Conservation (phyloP, 2,797 vertebrate species). For the Pelodytes ibericus region DNA sequence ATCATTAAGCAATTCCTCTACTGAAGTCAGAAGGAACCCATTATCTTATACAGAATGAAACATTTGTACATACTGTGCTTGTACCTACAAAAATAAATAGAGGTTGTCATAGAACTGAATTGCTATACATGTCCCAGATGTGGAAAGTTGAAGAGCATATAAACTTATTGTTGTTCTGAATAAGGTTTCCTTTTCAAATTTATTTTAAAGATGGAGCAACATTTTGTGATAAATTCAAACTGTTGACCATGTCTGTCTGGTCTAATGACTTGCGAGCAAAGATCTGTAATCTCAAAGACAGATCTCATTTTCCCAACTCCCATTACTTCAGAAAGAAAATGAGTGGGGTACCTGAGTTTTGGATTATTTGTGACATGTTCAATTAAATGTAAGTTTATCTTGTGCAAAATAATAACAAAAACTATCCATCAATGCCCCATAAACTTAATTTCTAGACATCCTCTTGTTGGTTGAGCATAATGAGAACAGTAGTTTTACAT, state of each 20-base stretch:
- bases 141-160: background rate
- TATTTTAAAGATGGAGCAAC: background rate
- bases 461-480: no score
- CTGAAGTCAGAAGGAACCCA: slow-evolving; percentile 14
- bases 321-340: no score
- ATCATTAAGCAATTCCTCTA: slow-evolving; percentile 19
- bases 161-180: background rate
- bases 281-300: no score
- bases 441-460: no score
- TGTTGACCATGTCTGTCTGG: background rate
- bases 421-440: no score
- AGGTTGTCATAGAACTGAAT: background rate
- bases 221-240: background rate
- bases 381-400: no score
- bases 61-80: background rate
- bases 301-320: no score
- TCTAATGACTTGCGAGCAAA: no score
- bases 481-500: no score
- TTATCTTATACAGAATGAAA: background rate
- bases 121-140: background rate
- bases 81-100: background rate
- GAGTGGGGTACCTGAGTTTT: no score
- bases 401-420: no score
- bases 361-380: no score
- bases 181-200: background rate